Conservation (phyloP, 2,113 vertebrate genomes). For the Alosa alosa region DNA sequence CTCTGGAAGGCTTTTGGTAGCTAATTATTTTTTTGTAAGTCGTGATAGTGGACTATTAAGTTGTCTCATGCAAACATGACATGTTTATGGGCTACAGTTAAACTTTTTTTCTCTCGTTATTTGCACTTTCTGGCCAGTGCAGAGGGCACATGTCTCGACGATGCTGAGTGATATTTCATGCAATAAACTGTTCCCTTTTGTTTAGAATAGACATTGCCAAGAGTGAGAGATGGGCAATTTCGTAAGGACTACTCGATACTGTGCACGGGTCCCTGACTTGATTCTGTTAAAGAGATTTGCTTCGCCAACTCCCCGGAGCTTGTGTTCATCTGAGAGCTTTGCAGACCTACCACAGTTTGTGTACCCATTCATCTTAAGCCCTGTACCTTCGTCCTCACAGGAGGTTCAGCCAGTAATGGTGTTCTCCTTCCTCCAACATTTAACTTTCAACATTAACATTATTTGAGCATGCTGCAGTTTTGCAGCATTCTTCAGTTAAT, state of each 20-base stretch:
- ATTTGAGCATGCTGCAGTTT: not conserved
- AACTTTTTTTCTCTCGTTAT: not conserved
- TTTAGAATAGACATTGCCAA: not conserved
- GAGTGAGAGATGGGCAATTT: not conserved
- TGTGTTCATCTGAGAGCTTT: not conserved
- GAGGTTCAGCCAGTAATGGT: not conserved
- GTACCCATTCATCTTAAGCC: not conserved
- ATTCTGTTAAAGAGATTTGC: constrained; percentile 11
- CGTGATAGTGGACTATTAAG: not conserved
- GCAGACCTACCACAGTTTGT: constrained; percentile 10
- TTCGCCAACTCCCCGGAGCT: not conserved
- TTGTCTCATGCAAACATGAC: not conserved
- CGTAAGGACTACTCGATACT: not conserved
- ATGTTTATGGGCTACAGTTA: not conserved
- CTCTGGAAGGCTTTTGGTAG: not conserved
- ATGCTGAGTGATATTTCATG: no score
- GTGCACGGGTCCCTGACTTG: not conserved
- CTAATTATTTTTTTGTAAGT: not conserved
- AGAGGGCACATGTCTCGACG: not conserved
- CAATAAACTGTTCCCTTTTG: not conserved
- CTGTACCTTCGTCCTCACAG: not conserved
- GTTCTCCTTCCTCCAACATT: not conserved
- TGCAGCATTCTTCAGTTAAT: not conserved
- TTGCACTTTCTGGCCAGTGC: not conserved
- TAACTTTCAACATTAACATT: not conserved